Percentiles rank a stretch among this genome's conserved stretches.
These are phyloP conservation scores for Drosophila antonietae DNA, from an alignment of 2,888 invertebrate genomes.

Conservation along the genomic window DNA sequence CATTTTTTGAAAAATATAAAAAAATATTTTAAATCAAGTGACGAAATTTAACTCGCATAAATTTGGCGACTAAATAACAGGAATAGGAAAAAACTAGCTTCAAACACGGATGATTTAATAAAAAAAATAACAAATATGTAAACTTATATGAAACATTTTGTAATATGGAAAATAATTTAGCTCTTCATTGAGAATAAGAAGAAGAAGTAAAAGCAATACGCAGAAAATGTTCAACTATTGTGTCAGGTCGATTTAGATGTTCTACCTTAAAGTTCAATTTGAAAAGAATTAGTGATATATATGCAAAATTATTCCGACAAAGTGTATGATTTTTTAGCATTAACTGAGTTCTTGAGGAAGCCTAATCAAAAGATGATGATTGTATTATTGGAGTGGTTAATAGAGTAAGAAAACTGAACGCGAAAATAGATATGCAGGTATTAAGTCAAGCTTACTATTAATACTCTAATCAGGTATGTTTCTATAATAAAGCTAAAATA, in stretches of 20 bases:
- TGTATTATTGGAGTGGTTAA: not conserved
- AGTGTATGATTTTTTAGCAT: not conserved
- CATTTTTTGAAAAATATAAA: no score
- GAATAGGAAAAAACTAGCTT: no score
- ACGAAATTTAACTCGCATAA: not conserved
- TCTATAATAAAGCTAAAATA: not conserved
- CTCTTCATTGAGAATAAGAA: no score
- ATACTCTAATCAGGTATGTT: not conserved
- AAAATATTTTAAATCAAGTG: not conserved
- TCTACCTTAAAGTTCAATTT: no score
- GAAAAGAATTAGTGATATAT: not conserved
- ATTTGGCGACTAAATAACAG: not conserved
- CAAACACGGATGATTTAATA: not conserved
- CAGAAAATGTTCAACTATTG: no score
- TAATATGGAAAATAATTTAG: no score
- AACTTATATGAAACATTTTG: no score
- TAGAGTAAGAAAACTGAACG: no score
- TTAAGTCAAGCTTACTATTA: not conserved
- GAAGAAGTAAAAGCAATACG: no score
- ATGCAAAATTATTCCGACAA: not conserved
- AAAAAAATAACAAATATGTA: not conserved
- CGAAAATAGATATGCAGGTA: no score
- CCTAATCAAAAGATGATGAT: not conserved
- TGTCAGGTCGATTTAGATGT: no score
- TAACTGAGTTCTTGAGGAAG: not conserved